Base-by-base conservation (phyloP, 2,113 vertebrate species). In the Scomber japonicus region DNA sequence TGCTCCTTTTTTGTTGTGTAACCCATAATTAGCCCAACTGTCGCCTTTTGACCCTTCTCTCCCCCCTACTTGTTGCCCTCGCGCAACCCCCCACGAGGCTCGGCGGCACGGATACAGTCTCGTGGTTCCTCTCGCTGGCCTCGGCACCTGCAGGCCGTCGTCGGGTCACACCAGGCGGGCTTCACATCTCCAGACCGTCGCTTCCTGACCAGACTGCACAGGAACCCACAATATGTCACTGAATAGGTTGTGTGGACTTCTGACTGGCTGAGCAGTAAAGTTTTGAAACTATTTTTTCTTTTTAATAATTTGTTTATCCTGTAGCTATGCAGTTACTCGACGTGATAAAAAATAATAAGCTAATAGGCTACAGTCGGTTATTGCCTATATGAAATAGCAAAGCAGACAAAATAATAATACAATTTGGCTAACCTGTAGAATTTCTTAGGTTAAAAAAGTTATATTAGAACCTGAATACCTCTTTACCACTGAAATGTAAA, bases 81-180 rank as follows among this genome's bases (percentile, higher is more conserved):
- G 2, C 14, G 24, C 40, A 16, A 9, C 27, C 54, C 48, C 10
- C 7, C 48, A 3, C 51, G 8, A 15, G 27, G 45, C 40, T n/a
- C 68, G 16, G 2, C 21, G 17, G 11, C 5, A 30, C 24, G 53
- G 30, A 19, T 0, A 1, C 14, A 7, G 8, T 60, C 59, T 21
- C 10, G 4, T 0, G 45, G 14, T 75, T 87, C 84, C 89, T 80
- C 59, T 9, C 6, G 35, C 35, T 40, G 46, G 15, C 51, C 56
- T 80, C 81, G 48, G 75, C 89, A 82, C 75, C 85, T 73, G 69
- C 77, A 49, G 85, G 67, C 76, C 64, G 82, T 62, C 70, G 46
- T 51, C 74, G 50, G 49, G 40, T 83, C 90, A 71, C 90, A 53
- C 27, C 72, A 69, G 83, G 68, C 84, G 75, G 65, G 45, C 66